A percentile compares a stretch with the other conserved stretches of the same genome.
These are phyloP conservation scores for Nesoenas mayeri DNA, from an alignment of 2,113 vertebrate species.

Conservation along the genomic window DNA sequence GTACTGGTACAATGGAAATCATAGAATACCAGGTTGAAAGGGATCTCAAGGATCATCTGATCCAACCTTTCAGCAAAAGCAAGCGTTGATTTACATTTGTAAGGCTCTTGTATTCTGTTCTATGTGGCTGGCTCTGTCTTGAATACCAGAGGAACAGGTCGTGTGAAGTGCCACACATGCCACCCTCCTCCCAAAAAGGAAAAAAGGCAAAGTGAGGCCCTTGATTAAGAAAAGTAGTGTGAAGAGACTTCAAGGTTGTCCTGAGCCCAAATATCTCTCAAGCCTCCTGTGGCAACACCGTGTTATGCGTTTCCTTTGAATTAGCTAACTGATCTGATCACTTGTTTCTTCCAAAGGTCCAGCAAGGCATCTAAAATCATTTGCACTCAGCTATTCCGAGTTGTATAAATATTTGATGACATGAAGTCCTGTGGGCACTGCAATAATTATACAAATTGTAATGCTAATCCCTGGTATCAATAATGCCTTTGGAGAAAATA, in stretches of 20 bases:
- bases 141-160: too few relatives aligned
- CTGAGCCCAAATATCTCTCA: background rate
- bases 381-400: background rate
- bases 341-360: background rate
- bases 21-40: background rate
- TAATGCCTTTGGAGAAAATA: slow-evolving; percentile 68
- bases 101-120: background rate
- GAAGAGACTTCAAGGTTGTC: background rate
- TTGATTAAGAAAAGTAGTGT: too few relatives aligned
- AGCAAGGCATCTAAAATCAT: slow-evolving; percentile 20
- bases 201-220: too few relatives aligned
- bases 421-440: slow-evolving; percentile 41
- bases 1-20: background rate
- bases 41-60: background rate
- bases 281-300: background rate
- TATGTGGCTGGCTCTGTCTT: background rate
- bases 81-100: background rate
- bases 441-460: slow-evolving; percentile 72
- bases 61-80: background rate
- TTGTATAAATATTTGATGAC: slow-evolving; percentile 75
- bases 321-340: background rate
- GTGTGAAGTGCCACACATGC: too few relatives aligned
- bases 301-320: background rate
- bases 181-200: too few relatives aligned
- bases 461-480: slow-evolving; percentile 62